Evolutionary conservation across 2,113 vertebrate genomes (phyloP).

Genomic region (Edolisoma coerulescens): DNA sequence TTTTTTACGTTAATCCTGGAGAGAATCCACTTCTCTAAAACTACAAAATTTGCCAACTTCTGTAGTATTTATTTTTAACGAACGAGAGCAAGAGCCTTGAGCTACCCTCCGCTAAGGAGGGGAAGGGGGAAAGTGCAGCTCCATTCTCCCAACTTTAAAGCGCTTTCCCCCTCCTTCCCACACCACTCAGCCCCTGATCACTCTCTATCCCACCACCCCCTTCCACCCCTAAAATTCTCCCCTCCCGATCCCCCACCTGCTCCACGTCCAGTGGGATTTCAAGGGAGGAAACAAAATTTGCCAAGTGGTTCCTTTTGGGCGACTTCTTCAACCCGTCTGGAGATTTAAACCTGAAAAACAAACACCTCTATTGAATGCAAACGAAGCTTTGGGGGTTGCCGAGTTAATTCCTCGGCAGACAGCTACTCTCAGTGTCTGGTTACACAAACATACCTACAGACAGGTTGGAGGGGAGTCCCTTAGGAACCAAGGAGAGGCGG

Average conservation of each 20-base stretch:
- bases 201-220: background rate
- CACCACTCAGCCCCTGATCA: background rate
- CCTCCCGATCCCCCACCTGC: constrained; percentile 57
- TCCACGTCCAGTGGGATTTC: constrained; percentile 22
- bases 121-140: background rate
- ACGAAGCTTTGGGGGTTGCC: constrained; percentile 46
- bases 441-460: constrained; percentile 73
- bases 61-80: constrained; percentile 58
- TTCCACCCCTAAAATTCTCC: background rate
- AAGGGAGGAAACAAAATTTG: constrained; percentile 32
- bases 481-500: background rate
- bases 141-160: background rate
- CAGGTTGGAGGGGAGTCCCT: constrained; percentile 61
- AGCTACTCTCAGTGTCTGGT: constrained; percentile 71
- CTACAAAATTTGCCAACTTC: constrained; percentile 31
- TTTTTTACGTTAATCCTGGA: constrained; percentile 41
- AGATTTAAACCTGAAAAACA: constrained; percentile 65
- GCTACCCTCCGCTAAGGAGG: background rate
- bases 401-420: constrained; percentile 53
- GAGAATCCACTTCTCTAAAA: constrained; percentile 51
- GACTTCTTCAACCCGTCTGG: constrained; percentile 45
- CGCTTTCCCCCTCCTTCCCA: background rate
- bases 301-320: constrained; percentile 47
- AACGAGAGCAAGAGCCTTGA: background rate
- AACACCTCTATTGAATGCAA: constrained; percentile 66